Evolutionary conservation across 2,797 vertebrate genomes (phyloP).

Genomic region (Ctenosaura bakeri): DNA sequence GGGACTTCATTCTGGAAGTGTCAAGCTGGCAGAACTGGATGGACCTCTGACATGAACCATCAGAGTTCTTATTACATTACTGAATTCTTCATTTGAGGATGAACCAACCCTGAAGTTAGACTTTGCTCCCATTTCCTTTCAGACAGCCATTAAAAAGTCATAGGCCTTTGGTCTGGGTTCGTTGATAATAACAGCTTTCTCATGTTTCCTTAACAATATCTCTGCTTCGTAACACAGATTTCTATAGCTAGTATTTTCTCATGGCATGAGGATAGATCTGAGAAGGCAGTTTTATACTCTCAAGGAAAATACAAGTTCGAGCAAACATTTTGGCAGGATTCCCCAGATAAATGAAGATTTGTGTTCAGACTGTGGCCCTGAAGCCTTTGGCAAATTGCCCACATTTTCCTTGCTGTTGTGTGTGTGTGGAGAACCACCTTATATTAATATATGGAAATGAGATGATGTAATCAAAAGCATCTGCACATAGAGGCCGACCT

Average conservation of each 20-base stretch:
- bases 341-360: constrained; percentile 27
- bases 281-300: constrained; percentile 18
- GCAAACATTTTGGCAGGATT: constrained; percentile 32
- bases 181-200: constrained; percentile 12
- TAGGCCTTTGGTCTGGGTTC: neutral
- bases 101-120: neutral
- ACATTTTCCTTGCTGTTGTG: constrained; percentile 17
- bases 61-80: neutral
- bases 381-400: constrained; percentile 34
- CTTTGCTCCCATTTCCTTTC: neutral
- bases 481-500: neutral
- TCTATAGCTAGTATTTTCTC: neutral
- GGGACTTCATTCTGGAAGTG: neutral
- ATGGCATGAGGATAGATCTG: neutral
- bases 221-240: neutral
- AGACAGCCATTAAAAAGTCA: neutral
- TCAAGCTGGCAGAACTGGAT: neutral
- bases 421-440: neutral
- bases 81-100: neutral
- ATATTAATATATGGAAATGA: constrained; percentile 4
- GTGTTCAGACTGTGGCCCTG: constrained; percentile 29
- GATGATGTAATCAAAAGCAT: constrained; percentile 16
- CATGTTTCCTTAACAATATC: neutral
- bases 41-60: too few relatives aligned
- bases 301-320: constrained; percentile 41